Conservation (phyloP, 2,888 invertebrate species). For the Oligia latruncula region DNA sequence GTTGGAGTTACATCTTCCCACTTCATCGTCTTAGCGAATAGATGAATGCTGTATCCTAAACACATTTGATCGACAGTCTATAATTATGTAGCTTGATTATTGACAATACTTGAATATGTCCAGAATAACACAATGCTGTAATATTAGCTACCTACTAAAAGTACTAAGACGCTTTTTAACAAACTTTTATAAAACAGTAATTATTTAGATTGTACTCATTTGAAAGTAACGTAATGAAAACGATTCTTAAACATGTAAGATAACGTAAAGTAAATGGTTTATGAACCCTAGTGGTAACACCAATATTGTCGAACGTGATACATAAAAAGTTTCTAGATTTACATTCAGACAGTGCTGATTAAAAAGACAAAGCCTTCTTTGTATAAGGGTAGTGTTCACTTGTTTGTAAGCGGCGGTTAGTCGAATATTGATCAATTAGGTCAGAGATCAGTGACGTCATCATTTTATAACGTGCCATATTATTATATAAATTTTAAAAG, state of each 20-base stretch:
- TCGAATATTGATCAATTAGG: slow-evolving; percentile 16
- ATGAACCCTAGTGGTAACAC: neutral
- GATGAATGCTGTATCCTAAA: neutral
- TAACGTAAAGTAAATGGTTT: slow-evolving; percentile 9
- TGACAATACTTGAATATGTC: slow-evolving; percentile 1
- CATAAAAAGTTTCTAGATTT: slow-evolving; percentile 8
- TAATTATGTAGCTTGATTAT: neutral
- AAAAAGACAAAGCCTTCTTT: slow-evolving; percentile 21
- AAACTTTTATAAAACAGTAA: neutral
- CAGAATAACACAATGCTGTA: neutral
- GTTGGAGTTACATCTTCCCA: neutral
- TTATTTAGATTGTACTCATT: slow-evolving; percentile 14
- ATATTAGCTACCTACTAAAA: slow-evolving; percentile 9
- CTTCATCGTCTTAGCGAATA: neutral
- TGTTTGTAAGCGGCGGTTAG: slow-evolving; percentile 32
- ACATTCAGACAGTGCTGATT: slow-evolving; percentile 1
- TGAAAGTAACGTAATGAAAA: neutral
- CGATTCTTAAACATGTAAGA: slow-evolving; percentile 11
- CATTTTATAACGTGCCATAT: slow-evolving; percentile 54
- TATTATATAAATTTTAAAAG: slow-evolving; percentile 43
- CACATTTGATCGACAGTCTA: slow-evolving; percentile 5
- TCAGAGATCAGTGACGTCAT: slow-evolving; percentile 45
- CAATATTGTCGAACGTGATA: neutral
- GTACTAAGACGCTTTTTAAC: slow-evolving; percentile 19
- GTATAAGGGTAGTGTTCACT: slow-evolving; percentile 18